These are phyloP conservation scores for Axis porcinus DNA, from an alignment of 2,113 vertebrate species.

Conservation along the genomic window DNA sequence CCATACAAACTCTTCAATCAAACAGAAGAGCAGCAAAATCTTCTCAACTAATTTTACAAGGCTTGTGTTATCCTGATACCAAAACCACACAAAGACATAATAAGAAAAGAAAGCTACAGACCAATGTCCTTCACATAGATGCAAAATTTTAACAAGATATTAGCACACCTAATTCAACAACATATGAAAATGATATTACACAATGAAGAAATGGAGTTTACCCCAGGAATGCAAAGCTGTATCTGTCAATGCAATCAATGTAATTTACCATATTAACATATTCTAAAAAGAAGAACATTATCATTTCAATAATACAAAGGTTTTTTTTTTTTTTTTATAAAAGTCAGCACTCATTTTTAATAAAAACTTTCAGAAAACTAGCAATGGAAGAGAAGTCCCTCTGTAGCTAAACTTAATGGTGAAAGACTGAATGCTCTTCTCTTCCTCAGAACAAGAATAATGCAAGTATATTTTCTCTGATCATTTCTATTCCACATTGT, in stretches of 20 bases:
- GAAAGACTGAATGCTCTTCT: neutral
- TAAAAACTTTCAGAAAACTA: neutral
- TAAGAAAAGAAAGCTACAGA: neutral
- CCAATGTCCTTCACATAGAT: neutral
- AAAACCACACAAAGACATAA: neutral
- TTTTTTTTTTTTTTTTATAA: neutral
- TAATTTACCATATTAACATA: neutral
- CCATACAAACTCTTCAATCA: neutral
- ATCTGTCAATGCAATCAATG: neutral
- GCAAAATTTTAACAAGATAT: neutral
- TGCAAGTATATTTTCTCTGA: neutral
- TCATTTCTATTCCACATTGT: neutral
- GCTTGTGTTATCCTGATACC: neutral
- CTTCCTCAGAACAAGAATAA: neutral
- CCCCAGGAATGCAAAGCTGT: neutral
- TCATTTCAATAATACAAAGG: neutral
- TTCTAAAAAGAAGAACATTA: neutral
- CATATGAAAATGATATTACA: neutral
- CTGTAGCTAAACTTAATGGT: neutral
- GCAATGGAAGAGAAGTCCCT: neutral
- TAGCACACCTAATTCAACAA: neutral
- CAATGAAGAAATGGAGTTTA: neutral
- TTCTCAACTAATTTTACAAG: slow-evolving; percentile 11
- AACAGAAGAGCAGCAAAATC: neutral
- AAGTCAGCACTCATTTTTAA: neutral